Base-by-base conservation (phyloP, 2,797 vertebrate genomes). In the Typhlichthys eigenmanni region DNA sequence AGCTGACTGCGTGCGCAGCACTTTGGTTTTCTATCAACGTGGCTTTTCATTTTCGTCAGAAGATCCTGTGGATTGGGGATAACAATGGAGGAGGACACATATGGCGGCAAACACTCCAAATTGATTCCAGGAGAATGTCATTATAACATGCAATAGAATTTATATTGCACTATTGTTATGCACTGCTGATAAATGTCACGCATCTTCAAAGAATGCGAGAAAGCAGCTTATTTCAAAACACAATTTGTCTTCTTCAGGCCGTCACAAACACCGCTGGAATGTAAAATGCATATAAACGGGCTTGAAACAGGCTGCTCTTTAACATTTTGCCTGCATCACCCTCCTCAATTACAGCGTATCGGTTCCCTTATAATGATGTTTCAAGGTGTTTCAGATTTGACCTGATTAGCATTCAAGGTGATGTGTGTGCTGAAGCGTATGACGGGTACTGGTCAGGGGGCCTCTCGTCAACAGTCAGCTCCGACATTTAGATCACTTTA, bases 391-490 rank as follows among this genome's bases (percentile, higher is more conserved):
- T 70, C 53, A 62, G 57, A 57, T 70, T 74, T 59, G 66, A 72
- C 69, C 80, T 64, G 71, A 72, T 88, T 81, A 76, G 71, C 70
- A 80, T 86, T 82, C 60, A 24, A 45, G 69, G 68, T 68, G 81
- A 50, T 55, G 69, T 73, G 68, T 68, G 50, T 38, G 53, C 69
- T 2, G 60, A 67, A 64, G 75, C 53, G 7, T 79, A 65, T 76
- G 81, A 72, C 67, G 43, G 48, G 58, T 75, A 68, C 59, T n/a
- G 34, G 13, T 1, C 38, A 43, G 38, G 29, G 57, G 53, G 57
- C 2, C 9, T 53, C 66, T 79, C 72, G 76, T 83, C 69, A 71
- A 55, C 59, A 55, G 61, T 69, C 64, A 32, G 48, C 50, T 56
- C 14, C 13, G 47, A 82, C 38, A 52, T 83, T 78, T 51, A 65